Evolutionary conservation across 2,113 vertebrate species (phyloP).

Genomic region (Campylomormyrus numenius): DNA sequence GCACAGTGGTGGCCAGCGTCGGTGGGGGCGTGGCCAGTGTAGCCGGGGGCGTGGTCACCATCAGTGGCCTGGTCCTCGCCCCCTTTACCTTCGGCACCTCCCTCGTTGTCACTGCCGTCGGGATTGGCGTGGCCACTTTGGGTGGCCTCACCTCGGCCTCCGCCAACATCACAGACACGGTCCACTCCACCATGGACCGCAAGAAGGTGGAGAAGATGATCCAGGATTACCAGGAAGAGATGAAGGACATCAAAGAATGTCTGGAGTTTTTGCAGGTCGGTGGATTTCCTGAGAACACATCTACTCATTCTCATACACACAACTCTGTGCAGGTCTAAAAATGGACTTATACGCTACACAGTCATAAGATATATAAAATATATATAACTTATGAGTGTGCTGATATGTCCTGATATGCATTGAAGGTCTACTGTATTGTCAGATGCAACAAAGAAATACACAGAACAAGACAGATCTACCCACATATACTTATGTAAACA

Average conservation of each 20-base stretch:
- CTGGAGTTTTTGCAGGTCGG: slow-evolving; percentile 58
- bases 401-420: neutral
- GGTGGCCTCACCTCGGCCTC: slow-evolving; percentile 62
- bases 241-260: slow-evolving; percentile 51
- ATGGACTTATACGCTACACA: neutral
- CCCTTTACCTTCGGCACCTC: slow-evolving; percentile 63
- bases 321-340: neutral
- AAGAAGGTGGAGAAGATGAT: slow-evolving; percentile 67
- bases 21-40: slow-evolving; percentile 61
- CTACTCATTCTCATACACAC: neutral
- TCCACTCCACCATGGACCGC: slow-evolving; percentile 58
- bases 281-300: neutral
- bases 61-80: slow-evolving; percentile 62
- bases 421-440: neutral
- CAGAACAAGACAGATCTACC: neutral
- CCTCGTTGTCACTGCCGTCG: slow-evolving; percentile 58
- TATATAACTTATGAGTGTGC: neutral
- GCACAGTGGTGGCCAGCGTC: slow-evolving; percentile 46
- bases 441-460: neutral
- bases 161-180: slow-evolving; percentile 60
- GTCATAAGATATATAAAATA: neutral
- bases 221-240: slow-evolving; percentile 52
- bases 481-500: neutral
- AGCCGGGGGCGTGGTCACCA: slow-evolving; percentile 54
- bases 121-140: slow-evolving; percentile 60